Percentiles rank a stretch among this genome's conserved stretches.
phyloP scores from a whole-genome alignment of 2,113 vertebrate genomes.

The Chauna torquata region DNA sequence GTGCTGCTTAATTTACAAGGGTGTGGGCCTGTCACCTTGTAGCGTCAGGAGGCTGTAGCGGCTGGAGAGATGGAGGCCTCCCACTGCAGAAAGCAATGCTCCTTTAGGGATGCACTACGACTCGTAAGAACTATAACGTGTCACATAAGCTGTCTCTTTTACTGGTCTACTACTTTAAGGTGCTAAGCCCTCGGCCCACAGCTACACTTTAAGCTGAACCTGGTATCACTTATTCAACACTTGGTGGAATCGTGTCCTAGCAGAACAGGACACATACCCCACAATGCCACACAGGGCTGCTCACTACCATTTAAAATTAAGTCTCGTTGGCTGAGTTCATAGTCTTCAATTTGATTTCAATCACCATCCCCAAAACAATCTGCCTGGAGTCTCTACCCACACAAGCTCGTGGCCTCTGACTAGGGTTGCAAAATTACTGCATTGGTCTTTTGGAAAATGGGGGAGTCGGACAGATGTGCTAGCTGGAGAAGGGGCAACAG shows the following conservation, averaged over 20 bases:
- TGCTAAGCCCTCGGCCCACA: not conserved
- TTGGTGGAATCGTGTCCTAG: not conserved
- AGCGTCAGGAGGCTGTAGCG: not conserved
- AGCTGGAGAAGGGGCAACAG: not conserved
- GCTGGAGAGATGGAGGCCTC: not conserved
- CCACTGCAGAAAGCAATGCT: too few relatives aligned
- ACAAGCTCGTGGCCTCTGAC: not conserved
- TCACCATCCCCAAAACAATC: not conserved
- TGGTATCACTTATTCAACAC: not conserved
- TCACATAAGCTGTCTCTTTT: not conserved
- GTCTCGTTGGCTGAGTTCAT: not conserved
- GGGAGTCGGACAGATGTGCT: not conserved
- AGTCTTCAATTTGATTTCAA: not conserved
- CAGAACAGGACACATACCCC: not conserved
- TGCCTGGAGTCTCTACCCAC: not conserved
- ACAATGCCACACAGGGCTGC: not conserved
- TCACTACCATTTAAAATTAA: not conserved
- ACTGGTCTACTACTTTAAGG: rapidly evolving
- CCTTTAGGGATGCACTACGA: rapidly evolving
- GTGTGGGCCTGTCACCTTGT: not conserved
- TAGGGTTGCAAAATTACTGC: not conserved
- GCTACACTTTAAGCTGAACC: not conserved
- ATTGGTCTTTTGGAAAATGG: not conserved
- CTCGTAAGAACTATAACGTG: not conserved
- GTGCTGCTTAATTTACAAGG: not conserved